Percentiles rank a stretch among this genome's conserved stretches.
Evolutionary conservation across 2,113 vertebrate species (phyloP).

Genomic region (Odontesthes bonariensis): DNA sequence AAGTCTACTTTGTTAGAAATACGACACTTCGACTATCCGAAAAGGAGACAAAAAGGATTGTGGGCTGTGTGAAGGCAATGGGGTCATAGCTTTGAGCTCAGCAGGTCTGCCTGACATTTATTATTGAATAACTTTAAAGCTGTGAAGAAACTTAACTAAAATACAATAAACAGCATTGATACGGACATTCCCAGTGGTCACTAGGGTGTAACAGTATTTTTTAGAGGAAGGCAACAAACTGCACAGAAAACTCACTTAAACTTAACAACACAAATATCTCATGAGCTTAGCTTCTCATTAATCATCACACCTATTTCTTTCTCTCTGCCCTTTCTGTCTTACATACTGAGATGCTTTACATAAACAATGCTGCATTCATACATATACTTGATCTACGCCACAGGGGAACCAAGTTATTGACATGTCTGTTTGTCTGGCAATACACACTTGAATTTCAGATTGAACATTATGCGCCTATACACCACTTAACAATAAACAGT

Average conservation of each 20-base stretch:
- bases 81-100: conserved; percentile 16
- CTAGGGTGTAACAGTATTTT: neutral
- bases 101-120: conserved; percentile 23
- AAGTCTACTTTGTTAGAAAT: conserved; percentile 14
- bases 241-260: neutral
- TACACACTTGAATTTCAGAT: conserved; percentile 30
- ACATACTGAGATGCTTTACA: conserved; percentile 9
- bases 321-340: neutral
- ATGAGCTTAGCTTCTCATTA: conserved; percentile 2
- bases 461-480: too few species aligned
- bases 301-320: conserved; percentile 6
- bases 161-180: neutral
- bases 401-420: conserved; percentile 10
- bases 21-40: neutral
- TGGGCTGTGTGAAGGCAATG: conserved; percentile 15
- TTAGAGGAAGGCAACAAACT: neutral
- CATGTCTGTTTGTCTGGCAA: conserved; percentile 10
- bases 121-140: conserved; percentile 24
- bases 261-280: conserved; percentile 26
- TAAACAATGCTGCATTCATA: conserved; percentile 26
- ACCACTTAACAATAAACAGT: too few species aligned
- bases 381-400: neutral
- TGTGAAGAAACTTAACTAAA: conserved; percentile 23
- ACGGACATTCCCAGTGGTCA: neutral
- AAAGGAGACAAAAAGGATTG: conserved; percentile 25